These are phyloP conservation scores for Decapterus maruadsi DNA, from an alignment of 2,797 vertebrate species.

Conservation along the genomic window DNA sequence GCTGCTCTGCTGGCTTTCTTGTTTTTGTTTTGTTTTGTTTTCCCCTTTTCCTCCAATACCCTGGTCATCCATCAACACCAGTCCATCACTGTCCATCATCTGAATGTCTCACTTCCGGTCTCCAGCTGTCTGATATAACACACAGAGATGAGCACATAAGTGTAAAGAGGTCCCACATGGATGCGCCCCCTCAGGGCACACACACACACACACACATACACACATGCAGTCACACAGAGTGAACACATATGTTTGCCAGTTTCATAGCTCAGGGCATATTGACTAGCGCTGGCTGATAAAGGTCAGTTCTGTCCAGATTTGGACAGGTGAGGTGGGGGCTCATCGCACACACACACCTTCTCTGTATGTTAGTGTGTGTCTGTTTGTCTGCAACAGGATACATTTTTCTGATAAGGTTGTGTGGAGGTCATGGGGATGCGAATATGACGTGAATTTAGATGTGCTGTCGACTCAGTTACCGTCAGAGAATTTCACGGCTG, in stretches of 20 bases:
- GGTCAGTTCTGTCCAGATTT: slow-evolving; percentile 70
- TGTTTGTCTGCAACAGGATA: slow-evolving; percentile 51
- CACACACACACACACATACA: slow-evolving; percentile 31
- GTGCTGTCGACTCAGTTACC: slow-evolving; percentile 33
- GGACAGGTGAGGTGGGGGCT: slow-evolving; percentile 62
- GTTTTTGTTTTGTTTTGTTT: too few relatives aligned
- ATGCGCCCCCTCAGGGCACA: slow-evolving; percentile 13
- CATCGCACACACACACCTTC: slow-evolving; percentile 20
- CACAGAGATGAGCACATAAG: slow-evolving; percentile 11
- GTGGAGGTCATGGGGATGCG: slow-evolving; percentile 66
- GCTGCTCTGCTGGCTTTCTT: slow-evolving; percentile 1
- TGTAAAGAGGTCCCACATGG: slow-evolving; percentile 11
- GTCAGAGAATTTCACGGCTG: slow-evolving; percentile 35
- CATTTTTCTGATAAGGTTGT: slow-evolving; percentile 63
- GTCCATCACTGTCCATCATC: slow-evolving; percentile 19
- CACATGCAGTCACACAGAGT: slow-evolving; percentile 32
- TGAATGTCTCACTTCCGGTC: slow-evolving; percentile 25
- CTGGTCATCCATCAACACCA: slow-evolving; percentile 19
- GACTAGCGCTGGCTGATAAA: slow-evolving; percentile 72
- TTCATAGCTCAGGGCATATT: slow-evolving; percentile 70
- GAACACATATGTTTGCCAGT: slow-evolving; percentile 49
- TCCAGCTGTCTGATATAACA: slow-evolving; percentile 25
- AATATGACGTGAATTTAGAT: slow-evolving; percentile 72
- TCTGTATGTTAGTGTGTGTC: slow-evolving; percentile 41
- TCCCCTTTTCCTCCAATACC: background rate